Base-by-base conservation (phyloP, 2,888 invertebrate genomes). In the Volucella zonaria region DNA sequence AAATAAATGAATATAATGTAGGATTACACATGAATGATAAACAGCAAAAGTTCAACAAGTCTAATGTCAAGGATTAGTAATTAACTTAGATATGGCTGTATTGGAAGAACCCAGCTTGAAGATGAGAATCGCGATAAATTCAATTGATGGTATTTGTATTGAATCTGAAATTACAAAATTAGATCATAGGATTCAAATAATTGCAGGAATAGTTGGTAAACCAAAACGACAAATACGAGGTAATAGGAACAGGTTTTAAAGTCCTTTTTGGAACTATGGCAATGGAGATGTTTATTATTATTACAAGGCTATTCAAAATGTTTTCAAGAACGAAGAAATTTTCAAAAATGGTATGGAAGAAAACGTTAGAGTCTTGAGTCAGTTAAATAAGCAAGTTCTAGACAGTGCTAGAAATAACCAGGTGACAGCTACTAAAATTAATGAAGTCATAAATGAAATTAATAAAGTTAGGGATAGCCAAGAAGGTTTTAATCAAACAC, bases 101-200 rank as follows among this genome's bases (percentile, higher is more conserved):
- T 56, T 38, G n/a, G 56, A 56, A n/a, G 12, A 38, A 12, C 10
- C 38, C n/a, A 58, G 40, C 10, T 12, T 58, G 23, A 58, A 58
- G 3, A 31, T 64, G 8, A 51, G 49, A 64, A 64, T 10, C 23
- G 10, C 51, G 14, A 12, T 38, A n/a, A 64, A 51, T 23, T 8
- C 64, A 11, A 64, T 64, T 10, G 49, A 49, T 38, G n/a, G 9
- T n/a, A 8, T 23, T 49, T 64, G 51, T 64, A 40, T 47, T 12
- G 31, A 56, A 56, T 31, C n/a, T 10, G 18, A 18, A 18, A 18
- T 18, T 18, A 18, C 49, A 49, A 64, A 38, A 64, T 23, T 49
- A 47, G 31, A 31, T 23, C 23, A 47, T 49, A 51, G 64, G 49
- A 49, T 66, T 11, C 40, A 40, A 6, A 49, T 56, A 31, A 56